These are phyloP conservation scores for Agonopterix arenella DNA, from an alignment of 2,888 invertebrate species.

Conservation along the genomic window DNA sequence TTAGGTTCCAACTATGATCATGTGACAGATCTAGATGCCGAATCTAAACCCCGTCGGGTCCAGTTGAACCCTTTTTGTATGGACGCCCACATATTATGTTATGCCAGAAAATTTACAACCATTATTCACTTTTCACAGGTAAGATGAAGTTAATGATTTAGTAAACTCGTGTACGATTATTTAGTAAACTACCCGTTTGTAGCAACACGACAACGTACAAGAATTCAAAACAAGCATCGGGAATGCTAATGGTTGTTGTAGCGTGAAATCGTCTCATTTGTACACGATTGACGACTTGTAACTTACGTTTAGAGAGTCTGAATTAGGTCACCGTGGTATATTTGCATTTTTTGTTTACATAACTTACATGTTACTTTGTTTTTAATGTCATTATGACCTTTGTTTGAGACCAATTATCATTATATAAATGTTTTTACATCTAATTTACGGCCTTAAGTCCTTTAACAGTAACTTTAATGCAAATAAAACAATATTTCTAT, in stretches of 20 bases:
- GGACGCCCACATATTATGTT: too few relatives aligned
- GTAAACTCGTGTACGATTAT: too few relatives aligned
- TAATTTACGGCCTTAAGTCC: neutral
- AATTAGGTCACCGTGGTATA: slow-evolving; percentile 12
- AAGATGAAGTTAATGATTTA: too few relatives aligned
- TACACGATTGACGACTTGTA: slow-evolving; percentile 18
- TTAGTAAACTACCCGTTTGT: too few relatives aligned
- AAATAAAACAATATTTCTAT: neutral
- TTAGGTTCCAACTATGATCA: too few relatives aligned
- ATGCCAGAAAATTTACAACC: too few relatives aligned
- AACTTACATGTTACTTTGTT: slow-evolving; percentile 6
- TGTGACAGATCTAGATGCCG: too few relatives aligned
- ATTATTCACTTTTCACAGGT: too few relatives aligned
- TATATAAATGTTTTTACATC: neutral
- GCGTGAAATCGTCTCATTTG: slow-evolving; percentile 35
- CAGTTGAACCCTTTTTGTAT: too few relatives aligned
- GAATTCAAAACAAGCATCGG: slow-evolving; percentile 40
- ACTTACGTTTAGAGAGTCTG: slow-evolving; percentile 17
- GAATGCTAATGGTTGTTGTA: slow-evolving; percentile 40
- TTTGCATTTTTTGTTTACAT: slow-evolving; percentile 14
- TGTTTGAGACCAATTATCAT: too few relatives aligned
- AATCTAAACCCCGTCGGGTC: too few relatives aligned
- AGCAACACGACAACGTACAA: slow-evolving; percentile 24
- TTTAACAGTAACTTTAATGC: neutral
- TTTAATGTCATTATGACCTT: neutral